Percentiles rank a stretch among this genome's conserved stretches.
Evolutionary conservation across 2,113 vertebrate species (phyloP).

Genomic region (Falco punctatus): DNA sequence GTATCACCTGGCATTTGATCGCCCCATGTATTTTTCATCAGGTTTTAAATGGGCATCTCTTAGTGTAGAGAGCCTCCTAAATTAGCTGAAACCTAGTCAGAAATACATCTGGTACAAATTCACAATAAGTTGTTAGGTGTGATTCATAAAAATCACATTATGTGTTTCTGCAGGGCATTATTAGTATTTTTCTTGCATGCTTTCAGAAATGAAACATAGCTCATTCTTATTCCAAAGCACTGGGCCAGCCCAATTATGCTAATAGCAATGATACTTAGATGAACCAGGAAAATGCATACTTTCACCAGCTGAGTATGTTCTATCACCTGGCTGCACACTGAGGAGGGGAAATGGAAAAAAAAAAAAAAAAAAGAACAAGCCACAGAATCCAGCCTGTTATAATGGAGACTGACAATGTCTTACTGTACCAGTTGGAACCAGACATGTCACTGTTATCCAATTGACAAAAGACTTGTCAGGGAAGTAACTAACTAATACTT

Average conservation of each 20-base stretch:
- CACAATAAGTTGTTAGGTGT: not conserved
- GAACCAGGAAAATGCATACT: not conserved
- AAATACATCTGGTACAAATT: not conserved
- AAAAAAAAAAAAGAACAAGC: not conserved
- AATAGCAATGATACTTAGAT: not conserved
- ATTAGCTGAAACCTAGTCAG: constrained; percentile 24
- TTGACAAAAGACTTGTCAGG: not conserved
- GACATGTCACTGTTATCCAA: not conserved
- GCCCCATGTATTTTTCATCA: not conserved
- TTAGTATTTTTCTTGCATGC: not conserved
- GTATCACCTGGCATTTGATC: not conserved
- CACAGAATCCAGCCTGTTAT: not conserved
- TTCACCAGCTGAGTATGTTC: not conserved
- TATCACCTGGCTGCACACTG: not conserved
- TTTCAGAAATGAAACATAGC: not conserved
- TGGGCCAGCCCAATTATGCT: not conserved
- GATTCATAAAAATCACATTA: constrained; percentile 24
- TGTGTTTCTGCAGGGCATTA: constrained; percentile 13
- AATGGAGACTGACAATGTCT: not conserved
- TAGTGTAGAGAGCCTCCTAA: not conserved
- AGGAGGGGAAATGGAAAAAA: not conserved
- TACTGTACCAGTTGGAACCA: not conserved
- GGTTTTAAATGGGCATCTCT: not conserved
- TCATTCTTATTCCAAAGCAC: not conserved
- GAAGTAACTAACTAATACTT: not conserved